Evolutionary conservation across 2,797 vertebrate species (phyloP), one percentile per base, ranked within the genome.

Genomic region (Hozukius guyotensis): DNA sequence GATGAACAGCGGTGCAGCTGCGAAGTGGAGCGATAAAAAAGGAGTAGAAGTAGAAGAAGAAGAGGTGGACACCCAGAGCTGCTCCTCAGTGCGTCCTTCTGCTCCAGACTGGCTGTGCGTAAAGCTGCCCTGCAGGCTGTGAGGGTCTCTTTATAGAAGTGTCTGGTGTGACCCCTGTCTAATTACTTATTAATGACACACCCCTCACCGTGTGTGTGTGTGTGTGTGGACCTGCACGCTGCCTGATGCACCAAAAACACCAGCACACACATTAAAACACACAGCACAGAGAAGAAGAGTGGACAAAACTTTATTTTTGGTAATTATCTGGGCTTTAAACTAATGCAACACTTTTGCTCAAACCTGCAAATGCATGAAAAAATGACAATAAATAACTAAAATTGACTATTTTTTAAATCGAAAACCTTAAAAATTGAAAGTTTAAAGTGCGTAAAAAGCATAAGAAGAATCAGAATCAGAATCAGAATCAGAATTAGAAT

Each of bases 171-270:
- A 97, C 96, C 96, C 96, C 90, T 89, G 95, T 95, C 97, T 98
- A 98, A 98, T 98, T 97, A 98, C 97, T 97, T 98, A 98, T 97
- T 98, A 98, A 98, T 97, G 97, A 97, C 97, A 96, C 96, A 94
- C 93, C 95, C 96, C 96, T 97, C 96, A 95, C 94, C 93, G 94
- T 81, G 13, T 38, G 38, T 14, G 36, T 32, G 25, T 27, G 27
- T 34, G 38, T 14, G 36, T 38, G 87, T 92, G 96, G 96, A 96
- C 93, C 95, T 90, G 94, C 93, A 84, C 88, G 92, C 89, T 55
- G 92, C 13, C 38, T 42, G 38, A 42, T 42, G 38, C 92, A 81
- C 91, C 87, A 7, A 18, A 46, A 46, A 66, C 77, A 70, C 62
- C 72, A 53, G 46, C 59, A 52, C 27, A 56, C 36, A 62, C 49